These are phyloP conservation scores for Hydrolagus affinis DNA, from an alignment of 2,113 vertebrate genomes.

Conservation along the genomic window DNA sequence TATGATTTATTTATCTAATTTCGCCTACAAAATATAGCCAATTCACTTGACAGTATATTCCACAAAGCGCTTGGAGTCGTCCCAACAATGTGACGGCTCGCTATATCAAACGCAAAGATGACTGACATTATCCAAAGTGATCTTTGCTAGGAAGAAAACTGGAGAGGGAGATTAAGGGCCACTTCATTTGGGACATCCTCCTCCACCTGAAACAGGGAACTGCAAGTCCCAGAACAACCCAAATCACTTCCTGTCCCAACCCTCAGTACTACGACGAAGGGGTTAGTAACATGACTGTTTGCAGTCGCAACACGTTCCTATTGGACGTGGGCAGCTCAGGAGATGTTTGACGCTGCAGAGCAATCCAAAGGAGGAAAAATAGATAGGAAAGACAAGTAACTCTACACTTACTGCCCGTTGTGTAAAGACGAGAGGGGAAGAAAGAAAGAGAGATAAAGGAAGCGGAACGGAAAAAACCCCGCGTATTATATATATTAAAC, in stretches of 20 bases:
- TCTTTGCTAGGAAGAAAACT: too few relatives aligned
- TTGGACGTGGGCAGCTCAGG: slow-evolving; percentile 14
- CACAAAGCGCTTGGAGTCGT: too few relatives aligned
- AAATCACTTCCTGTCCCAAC: background rate
- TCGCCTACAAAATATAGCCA: too few relatives aligned
- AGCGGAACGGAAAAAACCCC: background rate
- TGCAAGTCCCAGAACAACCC: background rate
- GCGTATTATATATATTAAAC: too few relatives aligned
- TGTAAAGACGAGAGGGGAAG: background rate
- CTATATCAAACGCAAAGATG: too few relatives aligned
- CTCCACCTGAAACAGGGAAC: background rate
- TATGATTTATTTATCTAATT: too few relatives aligned
- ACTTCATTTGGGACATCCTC: too few relatives aligned
- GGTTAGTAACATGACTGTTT: background rate
- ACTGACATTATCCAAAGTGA: too few relatives aligned
- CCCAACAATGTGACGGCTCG: too few relatives aligned
- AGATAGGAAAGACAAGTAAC: background rate
- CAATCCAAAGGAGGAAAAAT: background rate
- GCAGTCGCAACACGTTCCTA: background rate
- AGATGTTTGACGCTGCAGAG: slow-evolving; percentile 25
- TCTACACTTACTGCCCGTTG: too few relatives aligned
- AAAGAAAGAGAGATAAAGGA: background rate
- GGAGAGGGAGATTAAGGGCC: too few relatives aligned
- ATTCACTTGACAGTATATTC: too few relatives aligned
- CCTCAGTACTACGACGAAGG: background rate